Conservation (phyloP, 2,113 vertebrate species). For the Tragelaphus scriptus region DNA sequence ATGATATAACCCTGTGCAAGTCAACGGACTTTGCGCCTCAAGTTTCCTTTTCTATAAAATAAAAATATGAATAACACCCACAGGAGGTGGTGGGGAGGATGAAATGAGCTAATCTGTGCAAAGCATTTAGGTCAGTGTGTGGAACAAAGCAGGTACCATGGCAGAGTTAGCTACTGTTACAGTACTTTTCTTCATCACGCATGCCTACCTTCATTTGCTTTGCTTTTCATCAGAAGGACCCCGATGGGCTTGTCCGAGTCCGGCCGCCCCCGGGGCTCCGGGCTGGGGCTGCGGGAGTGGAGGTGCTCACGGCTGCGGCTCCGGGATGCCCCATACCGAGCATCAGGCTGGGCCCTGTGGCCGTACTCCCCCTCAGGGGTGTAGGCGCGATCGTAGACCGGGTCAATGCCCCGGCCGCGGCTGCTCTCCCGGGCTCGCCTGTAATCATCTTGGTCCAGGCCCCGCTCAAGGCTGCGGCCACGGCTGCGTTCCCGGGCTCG, state of each 20-base stretch:
- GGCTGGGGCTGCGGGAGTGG: slow-evolving; percentile 76
- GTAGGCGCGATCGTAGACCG: slow-evolving; percentile 73
- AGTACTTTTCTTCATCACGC: background rate
- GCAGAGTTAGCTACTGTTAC: background rate
- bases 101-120: background rate
- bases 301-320: slow-evolving; percentile 85
- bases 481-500: slow-evolving; percentile 80
- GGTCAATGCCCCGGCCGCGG: slow-evolving; percentile 79
- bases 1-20: background rate
- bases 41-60: background rate
- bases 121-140: background rate
- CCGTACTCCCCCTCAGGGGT: slow-evolving; percentile 76
- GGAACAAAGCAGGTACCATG: fast-evolving
- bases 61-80: background rate
- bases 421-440: slow-evolving; percentile 79
- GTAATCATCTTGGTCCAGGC: slow-evolving; percentile 71
- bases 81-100: fast-evolving
- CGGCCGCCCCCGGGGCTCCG: slow-evolving; percentile 30
- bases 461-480: slow-evolving; percentile 79
- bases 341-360: slow-evolving; percentile 68
- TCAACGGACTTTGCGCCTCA: background rate
- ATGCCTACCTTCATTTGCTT: slow-evolving; percentile 89
- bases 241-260: slow-evolving; percentile 84
- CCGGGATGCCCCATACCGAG: slow-evolving; percentile 58
- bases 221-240: slow-evolving; percentile 91